Conservation (phyloP, 2,113 vertebrate species). For the Tetraodon nigroviridis region DNA sequence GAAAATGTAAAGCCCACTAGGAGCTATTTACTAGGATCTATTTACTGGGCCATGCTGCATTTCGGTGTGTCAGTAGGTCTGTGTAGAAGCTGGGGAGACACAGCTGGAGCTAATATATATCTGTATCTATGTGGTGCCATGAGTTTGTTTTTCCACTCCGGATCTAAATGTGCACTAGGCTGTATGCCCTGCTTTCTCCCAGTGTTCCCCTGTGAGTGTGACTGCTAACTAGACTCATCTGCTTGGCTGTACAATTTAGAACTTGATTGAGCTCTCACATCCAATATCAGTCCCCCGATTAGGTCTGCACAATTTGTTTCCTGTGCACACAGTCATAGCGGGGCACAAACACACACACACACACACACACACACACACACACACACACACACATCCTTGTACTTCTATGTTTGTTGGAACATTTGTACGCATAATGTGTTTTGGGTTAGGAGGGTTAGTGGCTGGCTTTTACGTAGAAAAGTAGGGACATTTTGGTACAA, state of each 20-base stretch:
- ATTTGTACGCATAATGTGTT: too few species aligned
- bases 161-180: constrained; percentile 39
- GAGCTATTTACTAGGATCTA: constrained; percentile 38
- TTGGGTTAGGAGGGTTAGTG: too few species aligned
- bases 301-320: constrained; percentile 50
- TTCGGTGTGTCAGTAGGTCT: constrained; percentile 32
- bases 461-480: too few species aligned
- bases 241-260: constrained; percentile 69
- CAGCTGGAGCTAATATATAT: constrained; percentile 18
- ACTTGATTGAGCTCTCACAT: constrained; percentile 74
- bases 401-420: not conserved
- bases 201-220: constrained; percentile 46
- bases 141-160: constrained; percentile 46
- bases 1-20: constrained; percentile 45
- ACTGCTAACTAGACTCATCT: constrained; percentile 63
- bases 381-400: too few species aligned
- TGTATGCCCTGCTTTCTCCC: constrained; percentile 31
- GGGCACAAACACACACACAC: not conserved
- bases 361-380: too few species aligned
- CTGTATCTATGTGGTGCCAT: constrained; percentile 53
- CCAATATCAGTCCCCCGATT: constrained; percentile 60
- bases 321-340: constrained; percentile 38
- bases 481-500: too few species aligned
- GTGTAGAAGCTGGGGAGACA: constrained; percentile 16
- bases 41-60: constrained; percentile 38